phyloP scores from a whole-genome alignment of 2,888 invertebrate genomes.

The Deilephila elpenor region DNA sequence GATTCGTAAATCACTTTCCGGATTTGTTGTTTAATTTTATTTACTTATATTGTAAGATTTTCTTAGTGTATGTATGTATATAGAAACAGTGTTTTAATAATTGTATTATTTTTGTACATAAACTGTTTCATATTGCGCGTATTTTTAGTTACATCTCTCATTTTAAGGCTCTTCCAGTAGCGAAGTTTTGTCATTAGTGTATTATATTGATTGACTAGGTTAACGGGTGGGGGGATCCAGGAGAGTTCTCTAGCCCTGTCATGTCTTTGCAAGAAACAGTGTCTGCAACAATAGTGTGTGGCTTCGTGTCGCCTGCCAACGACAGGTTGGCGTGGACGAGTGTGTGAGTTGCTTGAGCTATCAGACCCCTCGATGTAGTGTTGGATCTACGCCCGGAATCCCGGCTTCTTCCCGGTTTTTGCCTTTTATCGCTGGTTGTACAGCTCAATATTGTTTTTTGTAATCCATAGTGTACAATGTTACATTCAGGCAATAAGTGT shows the following conservation, averaged over 20 bases:
- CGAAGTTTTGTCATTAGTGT: not conserved
- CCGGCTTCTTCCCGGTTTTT: no score
- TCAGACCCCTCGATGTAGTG: not conserved
- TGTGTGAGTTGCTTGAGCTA: not conserved
- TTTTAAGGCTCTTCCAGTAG: conserved; percentile 21
- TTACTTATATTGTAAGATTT: conserved; percentile 53
- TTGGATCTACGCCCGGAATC: not conserved
- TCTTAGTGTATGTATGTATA: conserved; percentile 48
- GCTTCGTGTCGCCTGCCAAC: no score
- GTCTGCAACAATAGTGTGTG: no score
- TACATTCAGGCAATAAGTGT: not conserved
- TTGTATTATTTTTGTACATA: conserved; percentile 49
- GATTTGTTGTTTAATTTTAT: conserved; percentile 47
- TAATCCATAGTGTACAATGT: not conserved
- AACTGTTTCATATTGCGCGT: conserved; percentile 48
- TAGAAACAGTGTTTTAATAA: conserved; percentile 51
- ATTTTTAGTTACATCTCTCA: conserved; percentile 35
- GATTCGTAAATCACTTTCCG: conserved; percentile 27
- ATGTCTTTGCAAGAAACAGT: no score
- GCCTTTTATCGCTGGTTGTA: not conserved
- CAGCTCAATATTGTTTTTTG: conserved; percentile 10
- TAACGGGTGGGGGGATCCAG: not conserved
- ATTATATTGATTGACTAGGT: not conserved
- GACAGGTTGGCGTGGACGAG: no score
- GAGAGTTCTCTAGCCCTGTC: no score